A percentile compares a stretch with the other conserved stretches of the same genome.
phyloP scores from a whole-genome alignment of 1,140 invertebrate genomes.

The Hypothenemus hampei region DNA sequence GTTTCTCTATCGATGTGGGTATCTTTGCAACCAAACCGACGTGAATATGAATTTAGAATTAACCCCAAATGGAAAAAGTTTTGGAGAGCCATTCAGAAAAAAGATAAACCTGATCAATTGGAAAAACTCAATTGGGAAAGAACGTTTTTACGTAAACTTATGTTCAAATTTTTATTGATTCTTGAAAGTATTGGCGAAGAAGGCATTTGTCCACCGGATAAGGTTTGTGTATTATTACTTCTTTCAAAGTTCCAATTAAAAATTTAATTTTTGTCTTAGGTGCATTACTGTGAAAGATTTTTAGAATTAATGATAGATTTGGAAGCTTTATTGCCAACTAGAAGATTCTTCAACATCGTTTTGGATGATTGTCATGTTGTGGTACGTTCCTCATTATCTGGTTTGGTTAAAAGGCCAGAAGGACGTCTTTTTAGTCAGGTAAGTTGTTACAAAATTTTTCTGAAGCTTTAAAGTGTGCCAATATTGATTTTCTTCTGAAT shows the following conservation, averaged over 20 bases:
- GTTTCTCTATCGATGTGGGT: conserved; percentile 94
- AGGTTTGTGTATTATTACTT: conserved; percentile 41
- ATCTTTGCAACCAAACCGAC: conserved; percentile 75
- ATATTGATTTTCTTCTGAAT: no score
- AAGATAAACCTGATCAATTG: conserved; percentile 68
- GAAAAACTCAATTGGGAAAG: conserved; percentile 81
- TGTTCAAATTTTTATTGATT: conserved; percentile 85
- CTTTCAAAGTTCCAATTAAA: background rate
- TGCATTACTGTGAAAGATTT: conserved; percentile 92
- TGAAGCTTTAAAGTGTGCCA: no score
- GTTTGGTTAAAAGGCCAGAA: conserved; percentile 69
- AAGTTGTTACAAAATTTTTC: no score
- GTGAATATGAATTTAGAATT: conserved; percentile 80
- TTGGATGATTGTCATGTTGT: conserved; percentile 94
- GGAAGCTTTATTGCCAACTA: conserved; percentile 89
- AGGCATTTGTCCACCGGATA: conserved; percentile 54
- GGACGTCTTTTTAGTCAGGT: conserved; percentile 91
- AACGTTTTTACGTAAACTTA: conserved; percentile 80
- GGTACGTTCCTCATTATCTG: conserved; percentile 79
- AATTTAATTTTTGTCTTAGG: conserved; percentile 39
- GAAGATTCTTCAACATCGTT: conserved; percentile 94
- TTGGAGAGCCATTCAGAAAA: conserved; percentile 86
- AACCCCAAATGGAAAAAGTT: conserved; percentile 89
- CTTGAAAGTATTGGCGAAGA: conserved; percentile 69
- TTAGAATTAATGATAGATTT: conserved; percentile 94